These are phyloP conservation scores for Ammospiza maritima DNA, from an alignment of 2,797 vertebrate species.

Conservation along the genomic window DNA sequence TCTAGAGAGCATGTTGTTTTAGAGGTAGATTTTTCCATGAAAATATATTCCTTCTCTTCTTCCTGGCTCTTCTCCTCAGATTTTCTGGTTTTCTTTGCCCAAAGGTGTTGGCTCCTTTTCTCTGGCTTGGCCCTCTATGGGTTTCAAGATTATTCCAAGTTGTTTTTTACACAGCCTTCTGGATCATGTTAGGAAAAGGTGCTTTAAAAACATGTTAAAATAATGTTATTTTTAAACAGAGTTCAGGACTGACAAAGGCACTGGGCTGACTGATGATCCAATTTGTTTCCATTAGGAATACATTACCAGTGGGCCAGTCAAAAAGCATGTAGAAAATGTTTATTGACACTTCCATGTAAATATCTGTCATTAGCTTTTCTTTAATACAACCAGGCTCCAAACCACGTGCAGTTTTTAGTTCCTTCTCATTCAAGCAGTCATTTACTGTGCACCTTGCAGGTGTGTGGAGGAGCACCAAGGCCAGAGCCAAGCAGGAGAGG, in stretches of 20 bases:
- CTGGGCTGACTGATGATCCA: neutral
- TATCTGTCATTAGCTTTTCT: neutral
- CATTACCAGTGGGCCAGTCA: neutral
- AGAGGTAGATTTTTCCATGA: constrained; percentile 47
- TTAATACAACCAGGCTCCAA: neutral
- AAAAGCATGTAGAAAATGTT: neutral
- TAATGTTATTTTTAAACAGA: constrained; percentile 19
- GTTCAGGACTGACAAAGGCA: neutral
- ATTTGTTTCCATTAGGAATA: neutral
- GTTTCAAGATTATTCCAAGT: constrained; percentile 39
- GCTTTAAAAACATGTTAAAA: constrained; percentile 39
- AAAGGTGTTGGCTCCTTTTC: constrained; percentile 43
- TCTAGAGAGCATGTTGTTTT: neutral
- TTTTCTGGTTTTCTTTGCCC: constrained; percentile 43
- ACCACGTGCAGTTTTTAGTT: neutral
- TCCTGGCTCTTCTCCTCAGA: constrained; percentile 19
- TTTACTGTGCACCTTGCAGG: neutral
- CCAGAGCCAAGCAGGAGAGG: neutral
- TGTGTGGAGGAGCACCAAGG: neutral
- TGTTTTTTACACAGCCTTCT: constrained; percentile 38
- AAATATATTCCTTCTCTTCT: constrained; percentile 7
- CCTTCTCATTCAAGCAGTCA: neutral
- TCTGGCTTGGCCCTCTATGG: neutral
- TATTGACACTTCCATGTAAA: neutral
- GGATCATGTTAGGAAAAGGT: constrained; percentile 33